Percentiles rank a stretch among this genome's conserved stretches.
Conservation (phyloP, 2,797 vertebrate species). For the Coracias cyanogaster region DNA sequence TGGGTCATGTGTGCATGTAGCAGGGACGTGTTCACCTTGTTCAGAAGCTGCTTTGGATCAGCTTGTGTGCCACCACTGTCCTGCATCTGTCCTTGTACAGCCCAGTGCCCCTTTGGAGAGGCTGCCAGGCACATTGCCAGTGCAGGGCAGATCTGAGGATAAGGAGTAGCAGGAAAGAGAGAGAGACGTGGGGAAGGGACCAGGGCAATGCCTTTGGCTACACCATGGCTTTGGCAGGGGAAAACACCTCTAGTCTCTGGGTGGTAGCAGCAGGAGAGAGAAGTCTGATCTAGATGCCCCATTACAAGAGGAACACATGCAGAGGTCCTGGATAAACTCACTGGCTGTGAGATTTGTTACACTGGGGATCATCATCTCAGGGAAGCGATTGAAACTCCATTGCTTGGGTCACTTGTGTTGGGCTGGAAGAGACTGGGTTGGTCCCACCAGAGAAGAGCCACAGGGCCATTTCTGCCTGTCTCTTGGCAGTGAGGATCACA, state of each 20-base stretch:
- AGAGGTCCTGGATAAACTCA: not conserved
- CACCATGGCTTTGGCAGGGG: accelerated
- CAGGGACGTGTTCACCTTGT: not conserved
- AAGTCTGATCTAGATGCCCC: not conserved
- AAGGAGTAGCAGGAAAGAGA: not conserved
- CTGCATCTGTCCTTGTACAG: not conserved
- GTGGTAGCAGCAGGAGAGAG: not conserved
- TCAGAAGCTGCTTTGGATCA: not conserved
- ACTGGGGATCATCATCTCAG: not conserved
- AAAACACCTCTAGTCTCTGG: not conserved
- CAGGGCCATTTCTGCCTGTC: accelerated
- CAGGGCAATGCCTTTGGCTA: not conserved
- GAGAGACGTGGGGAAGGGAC: not conserved
- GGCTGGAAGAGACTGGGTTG: not conserved
- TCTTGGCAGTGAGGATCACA: not conserved
- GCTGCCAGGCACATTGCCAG: accelerated
- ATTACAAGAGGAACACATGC: not conserved
- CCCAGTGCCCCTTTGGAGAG: not conserved
- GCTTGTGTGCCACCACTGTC: not conserved
- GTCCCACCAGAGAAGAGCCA: not conserved
- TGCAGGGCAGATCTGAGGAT: not conserved
- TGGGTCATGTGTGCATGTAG: not conserved
- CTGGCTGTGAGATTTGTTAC: not conserved
- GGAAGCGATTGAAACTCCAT: not conserved
- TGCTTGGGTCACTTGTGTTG: not conserved